Base-by-base conservation (phyloP, 1,140 invertebrate genomes). In the Neodiprion lecontei region DNA sequence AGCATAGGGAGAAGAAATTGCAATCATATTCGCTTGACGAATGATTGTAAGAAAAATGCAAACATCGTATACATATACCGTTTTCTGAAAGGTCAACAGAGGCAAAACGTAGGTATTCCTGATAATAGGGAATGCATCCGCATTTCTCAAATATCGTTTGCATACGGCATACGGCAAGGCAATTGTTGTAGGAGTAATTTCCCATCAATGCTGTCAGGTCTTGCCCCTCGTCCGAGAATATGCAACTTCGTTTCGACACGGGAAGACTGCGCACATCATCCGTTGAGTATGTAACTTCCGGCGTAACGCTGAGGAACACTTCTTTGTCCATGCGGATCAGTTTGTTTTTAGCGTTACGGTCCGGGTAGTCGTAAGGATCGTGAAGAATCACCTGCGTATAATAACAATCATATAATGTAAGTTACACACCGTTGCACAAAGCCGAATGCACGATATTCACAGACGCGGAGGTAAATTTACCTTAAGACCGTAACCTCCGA, bases 101-200 rank as follows among this genome's bases (percentile, higher is more conserved):
- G 49, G 1, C 14, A 78, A 9, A 67, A 49, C 28, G 47, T 69
- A 61, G 17, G 23, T 21, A 72, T 0, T 87, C 88, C 21, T 90
- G 89, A 78, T 88, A 91, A 76, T 89, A 89, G 0, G 92, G 92
- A 1, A 92, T 79, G 79, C 93, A 94, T 14, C 89, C 87, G 77
- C 93, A 94, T 1, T 79, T 78, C 2, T 81, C 73, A 1, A 84
- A 80, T 1, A 89, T 86, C 14, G 89, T 82, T 9, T 82, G 79
- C 12, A 89, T 83, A 21, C 90, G 87, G 77, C 91, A 91, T 72
- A 91, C 89, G 0, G 87, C 85, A 85, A 93, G 86, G 79, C 93
- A 94, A 78, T 94, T 94, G 72, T 90, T 87, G 74, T 91, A 92
- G 0, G 91, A 91, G 72, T 93, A 93, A 1, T 85, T 84, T 1